These are phyloP conservation scores for Ellobius talpinus DNA, from an alignment of 2,113 vertebrate species.

Conservation along the genomic window DNA sequence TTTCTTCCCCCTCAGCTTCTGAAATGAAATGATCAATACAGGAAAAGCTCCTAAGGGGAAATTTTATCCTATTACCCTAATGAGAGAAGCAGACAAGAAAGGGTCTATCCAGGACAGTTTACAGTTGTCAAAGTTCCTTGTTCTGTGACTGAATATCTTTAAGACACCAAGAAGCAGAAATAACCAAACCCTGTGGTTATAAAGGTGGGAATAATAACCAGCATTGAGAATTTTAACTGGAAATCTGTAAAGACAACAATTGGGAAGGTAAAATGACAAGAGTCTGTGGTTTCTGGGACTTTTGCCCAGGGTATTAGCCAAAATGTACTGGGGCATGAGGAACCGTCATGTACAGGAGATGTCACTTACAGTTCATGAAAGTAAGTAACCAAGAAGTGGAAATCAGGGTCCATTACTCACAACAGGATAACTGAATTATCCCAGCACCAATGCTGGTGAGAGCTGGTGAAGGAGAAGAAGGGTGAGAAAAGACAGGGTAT, in stretches of 20 bases:
- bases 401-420: slow-evolving; percentile 39
- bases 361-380: background rate
- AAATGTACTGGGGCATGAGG: slow-evolving; percentile 29
- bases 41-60: slow-evolving; percentile 51
- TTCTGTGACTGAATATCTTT: slow-evolving; percentile 31
- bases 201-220: slow-evolving; percentile 12
- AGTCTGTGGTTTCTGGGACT: slow-evolving; percentile 21
- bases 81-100: slow-evolving; percentile 55
- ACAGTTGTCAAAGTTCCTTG: slow-evolving; percentile 37
- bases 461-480: slow-evolving; percentile 60
- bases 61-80: slow-evolving; percentile 66
- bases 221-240: slow-evolving; percentile 24
- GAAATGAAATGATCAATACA: slow-evolving; percentile 54
- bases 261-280: slow-evolving; percentile 6
- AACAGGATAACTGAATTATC: slow-evolving; percentile 50
- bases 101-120: background rate
- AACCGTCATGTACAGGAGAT: background rate
- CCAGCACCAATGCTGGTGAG: background rate
- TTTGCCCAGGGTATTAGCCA: slow-evolving; percentile 36
- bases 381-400: slow-evolving; percentile 45
- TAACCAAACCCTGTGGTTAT: background rate
- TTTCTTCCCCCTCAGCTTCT: slow-evolving; percentile 42
- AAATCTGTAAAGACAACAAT: slow-evolving; percentile 54
- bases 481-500: background rate
- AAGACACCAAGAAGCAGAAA: slow-evolving; percentile 4